Base-by-base conservation (phyloP, 2,797 vertebrate genomes). In the Enteromius mattozi region DNA sequence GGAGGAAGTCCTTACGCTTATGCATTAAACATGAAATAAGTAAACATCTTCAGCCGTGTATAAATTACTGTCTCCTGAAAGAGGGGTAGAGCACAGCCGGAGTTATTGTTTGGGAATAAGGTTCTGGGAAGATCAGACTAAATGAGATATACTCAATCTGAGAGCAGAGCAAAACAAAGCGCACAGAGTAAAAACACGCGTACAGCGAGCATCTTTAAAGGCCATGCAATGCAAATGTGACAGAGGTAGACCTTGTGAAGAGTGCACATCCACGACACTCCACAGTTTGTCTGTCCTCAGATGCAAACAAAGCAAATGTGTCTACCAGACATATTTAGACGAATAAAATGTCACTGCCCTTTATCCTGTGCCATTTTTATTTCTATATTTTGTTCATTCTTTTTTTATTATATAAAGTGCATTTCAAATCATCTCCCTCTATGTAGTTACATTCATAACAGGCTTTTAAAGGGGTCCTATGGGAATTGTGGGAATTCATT, bases 151-250 rank as follows among this genome's bases (percentile, higher is more conserved):
- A 68, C 68, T 72, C 61, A 45, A 51, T 78, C 74, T 87, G 49
- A 69, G 49, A 69, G 69, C 74, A 51, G 66, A 81, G 65, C 72
- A 61, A 61, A 83, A 83, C 77, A 85, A 83, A 81, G n/a, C 24
- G 1, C 33, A 19, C 12, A 6, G 42, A 30, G n/a, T 33, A 80
- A 66, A 65, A 87, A 49, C 79, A 56, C 7, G 6, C 7, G 19
- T 59, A 82, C 76, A 86, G 83, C 21, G 35, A 37, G 70, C 24
- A 19, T 37, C 49, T 76, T 69, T 85, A 86, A 85, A 88, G 84
- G 82, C 83, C 83, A 86, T 56, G 27, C 40, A 85, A 88, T 89
- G 85, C 82, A 88, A 89, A 89, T 86, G 59, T 77, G 80, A 86
- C 82, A 51, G 80, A 49, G 49, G 54, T 19, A 16, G 84, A 74